These are phyloP conservation scores for Malacosoma neustria DNA, from an alignment of 2,888 invertebrate species.

Conservation along the genomic window DNA sequence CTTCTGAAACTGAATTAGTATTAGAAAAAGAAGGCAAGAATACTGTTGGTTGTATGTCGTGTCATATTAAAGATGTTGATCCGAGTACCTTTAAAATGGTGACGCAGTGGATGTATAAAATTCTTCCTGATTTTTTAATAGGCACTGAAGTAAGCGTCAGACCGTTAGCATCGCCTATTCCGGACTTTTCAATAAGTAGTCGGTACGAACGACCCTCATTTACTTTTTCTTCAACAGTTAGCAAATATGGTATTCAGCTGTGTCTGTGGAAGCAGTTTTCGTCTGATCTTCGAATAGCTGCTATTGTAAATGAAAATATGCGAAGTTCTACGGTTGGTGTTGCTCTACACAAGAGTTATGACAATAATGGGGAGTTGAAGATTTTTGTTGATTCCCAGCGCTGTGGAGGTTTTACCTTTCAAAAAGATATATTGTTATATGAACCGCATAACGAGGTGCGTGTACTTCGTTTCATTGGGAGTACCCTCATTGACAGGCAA, in stretches of 20 bases:
- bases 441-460: conserved; percentile 46
- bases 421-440: conserved; percentile 50
- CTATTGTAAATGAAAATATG: conserved; percentile 44
- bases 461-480: conserved; percentile 44
- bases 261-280: conserved; percentile 54
- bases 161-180: conserved; percentile 37
- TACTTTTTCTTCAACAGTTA: conserved; percentile 46
- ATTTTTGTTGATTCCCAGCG: conserved; percentile 58
- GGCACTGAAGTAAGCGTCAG: conserved; percentile 49
- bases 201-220: conserved; percentile 42
- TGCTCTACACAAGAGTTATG: conserved; percentile 48
- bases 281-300: conserved; percentile 46
- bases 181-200: conserved; percentile 49
- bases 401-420: conserved; percentile 58
- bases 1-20: conserved; percentile 55
- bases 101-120: conserved; percentile 53
- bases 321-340: conserved; percentile 39
- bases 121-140: conserved; percentile 39
- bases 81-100: conserved; percentile 46
- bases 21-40: conserved; percentile 45
- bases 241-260: conserved; percentile 46
- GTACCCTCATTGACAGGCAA: conserved; percentile 54
- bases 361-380: conserved; percentile 51
- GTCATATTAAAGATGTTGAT: conserved; percentile 49
- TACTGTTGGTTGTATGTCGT: conserved; percentile 40